Conservation (phyloP, 2,888 invertebrate species). For the Eueremaeus valkanovi region DNA sequence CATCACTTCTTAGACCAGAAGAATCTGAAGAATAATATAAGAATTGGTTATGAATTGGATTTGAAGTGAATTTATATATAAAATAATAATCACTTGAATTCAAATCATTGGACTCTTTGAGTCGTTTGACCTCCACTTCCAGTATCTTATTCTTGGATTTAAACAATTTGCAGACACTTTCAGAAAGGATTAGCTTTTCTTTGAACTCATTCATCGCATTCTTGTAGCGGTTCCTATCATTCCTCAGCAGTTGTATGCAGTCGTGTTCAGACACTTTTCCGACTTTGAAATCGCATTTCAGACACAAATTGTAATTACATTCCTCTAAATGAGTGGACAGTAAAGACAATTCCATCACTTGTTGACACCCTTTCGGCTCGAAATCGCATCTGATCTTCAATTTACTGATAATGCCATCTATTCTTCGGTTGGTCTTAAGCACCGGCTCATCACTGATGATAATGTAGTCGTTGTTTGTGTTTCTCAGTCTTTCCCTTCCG, state of each 20-base stretch:
- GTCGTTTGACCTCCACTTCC: too few species aligned
- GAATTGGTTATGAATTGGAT: too few species aligned
- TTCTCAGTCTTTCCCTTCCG: neutral
- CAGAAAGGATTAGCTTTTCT: too few species aligned
- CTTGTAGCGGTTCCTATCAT: neutral
- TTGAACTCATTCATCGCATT: neutral
- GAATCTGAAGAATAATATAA: too few species aligned
- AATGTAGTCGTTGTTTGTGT: neutral
- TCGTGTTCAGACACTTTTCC: neutral
- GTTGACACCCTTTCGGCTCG: neutral
- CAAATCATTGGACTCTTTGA: too few species aligned
- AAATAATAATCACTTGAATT: too few species aligned
- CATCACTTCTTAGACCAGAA: too few species aligned
- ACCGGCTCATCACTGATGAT: neutral
- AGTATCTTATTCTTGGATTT: too few species aligned
- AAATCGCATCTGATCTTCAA: slow-evolving; percentile 4
- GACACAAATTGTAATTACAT: neutral
- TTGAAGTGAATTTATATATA: too few species aligned
- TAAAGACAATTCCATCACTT: neutral
- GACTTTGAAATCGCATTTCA: neutral
- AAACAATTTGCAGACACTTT: too few species aligned
- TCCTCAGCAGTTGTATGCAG: neutral
- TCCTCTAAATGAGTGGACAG: neutral
- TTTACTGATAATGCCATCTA: neutral
- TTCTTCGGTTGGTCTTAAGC: neutral